Percentiles rank a stretch among this genome's conserved stretches.
These are phyloP conservation scores for Euwallacea fornicatus DNA, from an alignment of 1,140 invertebrate genomes.

Conservation along the genomic window DNA sequence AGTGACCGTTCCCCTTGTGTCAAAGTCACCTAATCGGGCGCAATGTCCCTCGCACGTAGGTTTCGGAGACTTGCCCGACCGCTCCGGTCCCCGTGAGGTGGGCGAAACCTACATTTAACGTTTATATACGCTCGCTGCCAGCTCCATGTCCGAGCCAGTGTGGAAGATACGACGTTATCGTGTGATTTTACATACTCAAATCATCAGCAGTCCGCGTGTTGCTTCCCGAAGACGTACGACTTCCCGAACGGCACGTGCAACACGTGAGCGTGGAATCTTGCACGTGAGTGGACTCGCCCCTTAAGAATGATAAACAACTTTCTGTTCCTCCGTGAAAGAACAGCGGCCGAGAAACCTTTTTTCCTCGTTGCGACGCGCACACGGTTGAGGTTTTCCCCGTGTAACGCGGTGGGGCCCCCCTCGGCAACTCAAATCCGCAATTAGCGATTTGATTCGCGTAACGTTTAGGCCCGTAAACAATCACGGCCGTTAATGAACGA, in stretches of 20 bases:
- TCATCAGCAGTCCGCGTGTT: neutral
- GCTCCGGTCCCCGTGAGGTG: neutral
- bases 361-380: no score
- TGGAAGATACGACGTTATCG: no score
- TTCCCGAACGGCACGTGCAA: neutral
- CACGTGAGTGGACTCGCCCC: neutral
- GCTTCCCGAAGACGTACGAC: neutral
- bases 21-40: neutral
- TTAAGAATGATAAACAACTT: slow-evolving; percentile 2
- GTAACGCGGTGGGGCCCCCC: no score
- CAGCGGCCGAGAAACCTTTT: no score
- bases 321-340: neutral
- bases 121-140: neutral
- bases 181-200: no score
- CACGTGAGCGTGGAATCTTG: neutral
- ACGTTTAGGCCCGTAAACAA: neutral
- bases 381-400: neutral
- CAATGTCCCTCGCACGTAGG: neutral
- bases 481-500: neutral
- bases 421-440: neutral
- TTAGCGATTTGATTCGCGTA: neutral
- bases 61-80: neutral
- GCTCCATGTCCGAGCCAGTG: no score
- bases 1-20: neutral
- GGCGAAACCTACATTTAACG: neutral